These are phyloP conservation scores for Anomalospiza imberbis DNA, from an alignment of 2,797 vertebrate species.

Conservation along the genomic window DNA sequence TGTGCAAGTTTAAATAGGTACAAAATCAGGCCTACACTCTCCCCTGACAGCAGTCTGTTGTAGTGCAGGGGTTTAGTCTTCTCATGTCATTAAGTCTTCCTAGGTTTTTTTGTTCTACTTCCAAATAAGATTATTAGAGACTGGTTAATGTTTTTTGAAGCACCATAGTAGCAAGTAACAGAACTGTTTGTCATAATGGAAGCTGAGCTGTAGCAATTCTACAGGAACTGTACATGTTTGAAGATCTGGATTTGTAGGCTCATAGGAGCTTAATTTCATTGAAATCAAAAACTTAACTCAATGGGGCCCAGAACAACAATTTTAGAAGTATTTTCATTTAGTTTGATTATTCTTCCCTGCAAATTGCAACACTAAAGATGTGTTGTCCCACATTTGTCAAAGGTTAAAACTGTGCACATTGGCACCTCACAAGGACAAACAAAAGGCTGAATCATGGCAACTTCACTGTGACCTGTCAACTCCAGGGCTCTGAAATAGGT, in stretches of 20 bases:
- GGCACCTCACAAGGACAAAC: background rate
- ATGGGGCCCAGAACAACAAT: background rate
- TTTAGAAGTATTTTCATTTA: background rate
- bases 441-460: background rate
- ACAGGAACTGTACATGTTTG: background rate
- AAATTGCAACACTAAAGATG: background rate
- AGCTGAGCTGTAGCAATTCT: background rate
- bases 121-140: background rate
- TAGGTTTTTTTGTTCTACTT: background rate
- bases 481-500: background rate
- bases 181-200: background rate
- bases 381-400: background rate
- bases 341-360: background rate
- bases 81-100: background rate
- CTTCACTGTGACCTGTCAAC: background rate
- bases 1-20: background rate
- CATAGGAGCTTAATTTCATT: background rate
- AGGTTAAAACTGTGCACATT: background rate
- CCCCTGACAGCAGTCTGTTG: background rate
- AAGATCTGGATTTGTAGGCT: background rate
- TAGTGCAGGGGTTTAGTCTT: background rate
- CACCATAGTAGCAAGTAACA: background rate
- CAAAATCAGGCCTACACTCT: background rate
- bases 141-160: background rate
- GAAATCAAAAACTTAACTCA: background rate